A percentile compares a stretch with the other conserved stretches of the same genome.
These are phyloP conservation scores for Pseudorhombus dupliciocellatus DNA, from an alignment of 2,113 vertebrate genomes.

Conservation along the genomic window DNA sequence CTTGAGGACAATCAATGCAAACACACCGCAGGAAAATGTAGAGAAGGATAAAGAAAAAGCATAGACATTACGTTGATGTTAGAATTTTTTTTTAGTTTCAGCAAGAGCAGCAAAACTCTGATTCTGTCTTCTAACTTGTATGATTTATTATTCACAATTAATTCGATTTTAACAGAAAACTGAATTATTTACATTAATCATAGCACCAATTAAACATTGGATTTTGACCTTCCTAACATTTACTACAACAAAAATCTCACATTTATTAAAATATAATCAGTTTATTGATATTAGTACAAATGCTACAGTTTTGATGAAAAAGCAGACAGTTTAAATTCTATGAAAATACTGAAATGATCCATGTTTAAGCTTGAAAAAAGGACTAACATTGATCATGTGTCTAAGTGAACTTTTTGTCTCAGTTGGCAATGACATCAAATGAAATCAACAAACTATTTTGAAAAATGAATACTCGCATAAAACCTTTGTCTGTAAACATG, in stretches of 20 bases:
- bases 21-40: slow-evolving; percentile 75
- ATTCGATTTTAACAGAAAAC: slow-evolving; percentile 1
- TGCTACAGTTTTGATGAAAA: slow-evolving; percentile 47
- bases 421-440: slow-evolving; percentile 62
- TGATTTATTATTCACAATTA: slow-evolving; percentile 1
- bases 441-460: slow-evolving; percentile 20
- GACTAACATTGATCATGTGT: slow-evolving; percentile 12
- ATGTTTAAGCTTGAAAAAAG: slow-evolving; percentile 14
- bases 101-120: background rate
- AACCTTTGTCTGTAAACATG: slow-evolving; percentile 54
- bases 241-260: slow-evolving; percentile 1
- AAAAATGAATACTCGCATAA: slow-evolving; percentile 26
- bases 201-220: background rate
- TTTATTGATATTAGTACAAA: slow-evolving; percentile 46
- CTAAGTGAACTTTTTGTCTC: slow-evolving; percentile 7
- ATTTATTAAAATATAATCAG: slow-evolving; percentile 38
- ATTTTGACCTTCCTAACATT: slow-evolving; percentile 2
- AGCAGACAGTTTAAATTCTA: slow-evolving; percentile 20
- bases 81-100: background rate
- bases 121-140: background rate
- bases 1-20: slow-evolving; percentile 71
- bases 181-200: background rate
- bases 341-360: slow-evolving; percentile 25
- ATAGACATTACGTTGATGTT: slow-evolving; percentile 23
- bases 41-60: slow-evolving; percentile 81